Percentiles rank a stretch among this genome's conserved stretches.
These are phyloP conservation scores for Trematomus loennbergii DNA, from an alignment of 2,113 vertebrate genomes.

Conservation along the genomic window DNA sequence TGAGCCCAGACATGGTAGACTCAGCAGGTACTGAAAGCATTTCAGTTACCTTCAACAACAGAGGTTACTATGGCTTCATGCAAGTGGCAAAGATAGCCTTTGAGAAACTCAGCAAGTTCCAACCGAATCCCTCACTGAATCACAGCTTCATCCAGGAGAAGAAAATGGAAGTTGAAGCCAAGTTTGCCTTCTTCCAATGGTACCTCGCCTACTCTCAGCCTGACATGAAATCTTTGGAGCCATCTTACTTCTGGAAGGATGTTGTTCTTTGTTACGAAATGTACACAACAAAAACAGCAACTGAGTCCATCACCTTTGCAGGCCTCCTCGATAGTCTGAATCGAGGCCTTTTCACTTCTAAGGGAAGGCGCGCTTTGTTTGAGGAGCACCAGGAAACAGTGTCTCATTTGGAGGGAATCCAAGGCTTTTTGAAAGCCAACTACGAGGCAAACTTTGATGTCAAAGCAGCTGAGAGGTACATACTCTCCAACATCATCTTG, in stretches of 20 bases:
- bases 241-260: not conserved
- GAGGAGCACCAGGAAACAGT: not conserved
- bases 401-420: constrained; percentile 14
- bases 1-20: not conserved
- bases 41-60: constrained; percentile 55
- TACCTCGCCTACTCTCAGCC: constrained; percentile 61
- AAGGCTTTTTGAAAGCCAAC: not conserved
- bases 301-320: constrained; percentile 55
- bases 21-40: not conserved
- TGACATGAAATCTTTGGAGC: constrained; percentile 16
- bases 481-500: constrained; percentile 65
- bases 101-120: not conserved
- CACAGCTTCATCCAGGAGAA: not conserved
- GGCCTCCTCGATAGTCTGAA: constrained; percentile 37
- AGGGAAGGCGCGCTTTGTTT: not conserved
- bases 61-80: constrained; percentile 61
- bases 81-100: constrained; percentile 53
- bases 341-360: constrained; percentile 14
- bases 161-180: constrained; percentile 20
- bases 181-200: constrained; percentile 66
- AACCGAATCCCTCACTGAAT: fast-evolving
- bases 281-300: constrained; percentile 16
- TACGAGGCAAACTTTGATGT: not conserved
- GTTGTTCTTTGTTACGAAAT: constrained; percentile 9
- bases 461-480: constrained; percentile 37